Evolutionary conservation across 1,140 invertebrate genomes (phyloP), one percentile per base, ranked within the genome.

Genomic region (Calliphora vicina): DNA sequence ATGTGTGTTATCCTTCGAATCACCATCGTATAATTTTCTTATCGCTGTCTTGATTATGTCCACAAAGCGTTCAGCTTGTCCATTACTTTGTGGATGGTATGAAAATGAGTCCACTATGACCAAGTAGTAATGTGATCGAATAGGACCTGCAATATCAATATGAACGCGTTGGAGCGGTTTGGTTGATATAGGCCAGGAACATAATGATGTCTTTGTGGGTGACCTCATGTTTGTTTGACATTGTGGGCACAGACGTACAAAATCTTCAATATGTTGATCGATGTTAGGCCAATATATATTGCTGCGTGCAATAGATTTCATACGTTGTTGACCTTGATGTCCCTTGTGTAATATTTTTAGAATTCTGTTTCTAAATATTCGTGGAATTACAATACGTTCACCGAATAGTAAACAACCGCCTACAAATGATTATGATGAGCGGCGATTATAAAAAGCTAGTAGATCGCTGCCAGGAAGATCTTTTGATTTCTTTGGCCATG

Each of bases 261-360:
- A 71, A 4, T 20, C n/a, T 72, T 72, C 71, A 10, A 72, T 72
- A 5, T 72, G 91, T 15, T 85, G 84, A 74, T 93, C 91, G 0
- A 93, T 89, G 5, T 86, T 85, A 23, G 88, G 91, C 92, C 92
- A 93, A 85, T 90, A 93, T 12, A 92, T 87, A 84, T 92, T 91
- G 50, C 86, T 86, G 45, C 92, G 83, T 9, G 92, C 92, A 12
- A 92, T 81, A n/a, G 88, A 84, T 85, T 93, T 93, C 88, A 92
- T 93, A 84, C 90, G 90, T n/a, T 89, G 85, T 0, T 92, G 91
- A 9, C 93, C 92, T 20, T 89, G 85, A 85, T 93, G 92, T 25
- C 87, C 88, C 13, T 83, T 78, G 86, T 93, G 92, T 15, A 93
- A 82, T 81, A 89, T 85, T 50, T 90, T 80, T 8, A 92, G 82